Percentiles rank a stretch among this genome's conserved stretches.
Conservation (phyloP, 2,888 invertebrate species). For the Thymelicus sylvestris region DNA sequence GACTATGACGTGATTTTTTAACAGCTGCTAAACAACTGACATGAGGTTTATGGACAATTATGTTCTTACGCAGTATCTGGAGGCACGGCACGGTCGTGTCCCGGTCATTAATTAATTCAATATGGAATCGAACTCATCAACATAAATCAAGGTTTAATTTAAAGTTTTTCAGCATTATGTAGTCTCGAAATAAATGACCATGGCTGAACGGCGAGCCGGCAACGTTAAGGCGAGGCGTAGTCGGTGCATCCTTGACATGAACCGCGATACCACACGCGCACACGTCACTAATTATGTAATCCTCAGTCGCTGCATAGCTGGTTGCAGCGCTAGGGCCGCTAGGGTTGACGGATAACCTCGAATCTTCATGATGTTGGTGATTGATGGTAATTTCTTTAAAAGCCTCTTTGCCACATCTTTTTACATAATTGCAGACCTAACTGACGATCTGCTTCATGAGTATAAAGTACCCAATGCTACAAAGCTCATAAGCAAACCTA, state of each 20-base stretch:
- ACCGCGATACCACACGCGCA: conserved; percentile 48
- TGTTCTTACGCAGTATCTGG: no score
- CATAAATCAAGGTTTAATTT: conserved; percentile 25
- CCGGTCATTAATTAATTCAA: no score
- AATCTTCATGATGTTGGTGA: not conserved
- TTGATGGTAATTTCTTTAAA: not conserved
- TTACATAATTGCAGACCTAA: no score
- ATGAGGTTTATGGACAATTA: no score
- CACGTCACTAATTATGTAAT: conserved; percentile 64
- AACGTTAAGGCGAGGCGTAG: conserved; percentile 41
- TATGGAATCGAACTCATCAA: not conserved
- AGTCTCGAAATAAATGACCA: conserved; percentile 27
- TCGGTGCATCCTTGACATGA: conserved; percentile 76
- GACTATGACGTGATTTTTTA: no score
- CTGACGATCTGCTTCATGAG: no score
- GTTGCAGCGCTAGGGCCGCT: conserved; percentile 10
- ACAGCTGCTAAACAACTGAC: no score
- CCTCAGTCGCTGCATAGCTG: conserved; percentile 30
- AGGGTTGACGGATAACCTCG: conserved; percentile 13
- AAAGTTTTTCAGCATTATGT: conserved; percentile 14
- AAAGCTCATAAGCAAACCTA: no score
- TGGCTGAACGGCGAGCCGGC: conserved; percentile 20
- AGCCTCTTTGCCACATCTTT: no score
- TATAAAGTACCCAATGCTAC: no score
- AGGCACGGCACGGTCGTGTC: no score